Conservation (phyloP, 23 tunicate species). For the Pegea sp. region DNA sequence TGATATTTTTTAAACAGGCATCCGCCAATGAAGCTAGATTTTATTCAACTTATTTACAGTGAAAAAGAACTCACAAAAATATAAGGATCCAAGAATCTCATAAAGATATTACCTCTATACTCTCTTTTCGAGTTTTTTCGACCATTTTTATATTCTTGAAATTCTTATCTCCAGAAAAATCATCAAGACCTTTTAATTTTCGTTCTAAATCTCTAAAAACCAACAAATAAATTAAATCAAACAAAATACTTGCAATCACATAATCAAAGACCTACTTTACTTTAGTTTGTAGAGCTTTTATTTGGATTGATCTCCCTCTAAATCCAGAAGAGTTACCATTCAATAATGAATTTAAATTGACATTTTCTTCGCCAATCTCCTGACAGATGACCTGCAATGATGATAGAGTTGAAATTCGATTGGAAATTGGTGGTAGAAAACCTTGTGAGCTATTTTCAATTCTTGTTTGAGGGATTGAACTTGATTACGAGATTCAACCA, state of each 20-base stretch:
- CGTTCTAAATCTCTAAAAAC: slow-evolving; percentile 53
- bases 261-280: slow-evolving; percentile 20
- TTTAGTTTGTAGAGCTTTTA: slow-evolving; percentile 57
- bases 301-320: slow-evolving; percentile 68
- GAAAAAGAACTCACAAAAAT: too few relatives aligned
- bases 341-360: slow-evolving; percentile 17
- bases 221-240: background rate
- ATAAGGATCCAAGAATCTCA: too few relatives aligned
- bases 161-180: slow-evolving; percentile 36
- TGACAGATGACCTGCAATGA: slow-evolving; percentile 44
- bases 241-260: background rate
- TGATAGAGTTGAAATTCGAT: background rate
- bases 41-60: too few relatives aligned
- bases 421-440: slow-evolving; percentile 3
- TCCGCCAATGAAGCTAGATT: too few relatives aligned
- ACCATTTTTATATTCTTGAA: slow-evolving; percentile 26
- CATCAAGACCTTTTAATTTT: slow-evolving; percentile 22
- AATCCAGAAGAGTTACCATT: slow-evolving; percentile 34
- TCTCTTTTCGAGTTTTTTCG: slow-evolving; percentile 60
- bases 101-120: slow-evolving; percentile 47
- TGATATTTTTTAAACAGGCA: too few relatives aligned
- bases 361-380: slow-evolving; percentile 46
- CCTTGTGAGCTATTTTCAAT: slow-evolving; percentile 72
- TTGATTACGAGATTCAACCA: slow-evolving; percentile 62
- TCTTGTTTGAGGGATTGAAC: slow-evolving; percentile 75